These are phyloP conservation scores for Caenorhabditis inopinata DNA, from an alignment of 1,140 invertebrate genomes.

Conservation along the genomic window DNA sequence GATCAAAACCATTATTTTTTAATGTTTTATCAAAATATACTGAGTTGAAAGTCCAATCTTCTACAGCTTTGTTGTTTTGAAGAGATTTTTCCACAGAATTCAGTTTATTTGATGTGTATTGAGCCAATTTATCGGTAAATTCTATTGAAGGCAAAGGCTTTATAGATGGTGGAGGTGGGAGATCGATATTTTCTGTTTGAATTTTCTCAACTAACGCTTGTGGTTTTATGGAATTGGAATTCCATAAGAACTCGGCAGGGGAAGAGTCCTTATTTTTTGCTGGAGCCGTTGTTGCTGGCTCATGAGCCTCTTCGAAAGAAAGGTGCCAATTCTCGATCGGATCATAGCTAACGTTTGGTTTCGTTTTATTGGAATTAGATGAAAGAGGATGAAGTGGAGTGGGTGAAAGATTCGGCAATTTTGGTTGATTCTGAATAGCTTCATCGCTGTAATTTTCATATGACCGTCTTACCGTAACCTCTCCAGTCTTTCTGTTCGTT, in stretches of 20 bases:
- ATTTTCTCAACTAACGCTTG: too few species aligned
- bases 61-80: neutral
- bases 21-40: neutral
- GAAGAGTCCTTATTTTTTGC: neutral
- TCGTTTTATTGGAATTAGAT: too few species aligned
- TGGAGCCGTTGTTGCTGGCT: neutral
- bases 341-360: neutral
- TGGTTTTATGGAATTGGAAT: too few species aligned
- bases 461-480: neutral
- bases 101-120: too few species aligned
- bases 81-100: too few species aligned
- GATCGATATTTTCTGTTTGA: too few species aligned
- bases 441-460: neutral
- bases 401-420: too few species aligned
- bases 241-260: too few species aligned
- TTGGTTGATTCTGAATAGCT: neutral
- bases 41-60: neutral
- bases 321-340: neutral
- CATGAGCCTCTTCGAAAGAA: neutral
- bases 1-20: too few species aligned
- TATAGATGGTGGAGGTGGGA: too few species aligned
- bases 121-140: neutral
- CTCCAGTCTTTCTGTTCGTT: neutral
- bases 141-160: too few species aligned
- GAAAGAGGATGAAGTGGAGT: neutral